These are phyloP conservation scores for Megaceryle alcyon DNA, from an alignment of 2,797 vertebrate species.

Conservation along the genomic window DNA sequence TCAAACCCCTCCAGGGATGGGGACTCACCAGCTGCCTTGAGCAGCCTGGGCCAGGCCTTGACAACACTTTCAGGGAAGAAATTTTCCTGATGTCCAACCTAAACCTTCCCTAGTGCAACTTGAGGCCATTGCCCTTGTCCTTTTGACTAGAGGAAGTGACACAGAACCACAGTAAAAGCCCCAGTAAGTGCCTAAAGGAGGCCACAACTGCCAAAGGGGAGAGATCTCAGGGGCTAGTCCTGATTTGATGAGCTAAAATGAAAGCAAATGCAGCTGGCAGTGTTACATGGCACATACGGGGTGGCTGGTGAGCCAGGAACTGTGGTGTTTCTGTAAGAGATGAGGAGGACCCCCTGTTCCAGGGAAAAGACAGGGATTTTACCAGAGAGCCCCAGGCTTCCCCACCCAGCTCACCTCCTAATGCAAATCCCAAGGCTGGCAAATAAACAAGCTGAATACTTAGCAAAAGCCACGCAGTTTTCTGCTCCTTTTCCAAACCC, in stretches of 20 bases:
- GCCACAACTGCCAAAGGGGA: rapidly evolving
- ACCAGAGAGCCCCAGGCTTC: background rate
- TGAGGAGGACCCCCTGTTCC: rapidly evolving
- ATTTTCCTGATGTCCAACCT: background rate
- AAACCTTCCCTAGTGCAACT: background rate
- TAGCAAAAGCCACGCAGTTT: background rate
- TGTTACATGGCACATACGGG: background rate
- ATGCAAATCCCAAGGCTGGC: too few species aligned
- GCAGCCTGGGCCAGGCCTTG: background rate
- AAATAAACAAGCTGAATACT: background rate
- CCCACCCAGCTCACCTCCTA: background rate
- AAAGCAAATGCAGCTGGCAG: background rate
- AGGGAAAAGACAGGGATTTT: background rate
- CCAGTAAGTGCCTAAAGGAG: background rate
- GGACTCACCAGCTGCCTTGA: background rate
- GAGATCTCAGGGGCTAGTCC: background rate
- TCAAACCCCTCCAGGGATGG: background rate
- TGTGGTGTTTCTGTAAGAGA: background rate
- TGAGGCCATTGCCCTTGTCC: background rate
- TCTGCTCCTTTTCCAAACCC: background rate
- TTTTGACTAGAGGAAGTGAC: too few species aligned
- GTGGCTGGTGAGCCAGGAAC: background rate
- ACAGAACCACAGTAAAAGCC: background rate
- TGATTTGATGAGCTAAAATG: background rate
- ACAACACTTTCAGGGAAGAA: too few species aligned